These are phyloP conservation scores for Cephalopholis sonnerati DNA, from an alignment of 2,113 vertebrate genomes.

Conservation along the genomic window DNA sequence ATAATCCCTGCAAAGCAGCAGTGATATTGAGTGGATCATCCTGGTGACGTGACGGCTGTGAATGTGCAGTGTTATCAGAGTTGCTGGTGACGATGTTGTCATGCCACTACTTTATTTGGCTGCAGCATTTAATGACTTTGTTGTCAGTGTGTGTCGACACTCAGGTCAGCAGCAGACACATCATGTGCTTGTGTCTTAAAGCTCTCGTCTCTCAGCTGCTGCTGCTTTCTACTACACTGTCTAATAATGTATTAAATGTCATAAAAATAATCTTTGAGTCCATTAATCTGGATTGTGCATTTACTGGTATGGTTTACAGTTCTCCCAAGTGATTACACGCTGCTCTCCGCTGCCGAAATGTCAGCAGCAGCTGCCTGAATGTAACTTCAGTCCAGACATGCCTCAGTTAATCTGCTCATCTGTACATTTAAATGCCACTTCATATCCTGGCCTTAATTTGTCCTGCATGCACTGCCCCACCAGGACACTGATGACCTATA, in stretches of 20 bases:
- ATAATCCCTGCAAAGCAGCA: neutral
- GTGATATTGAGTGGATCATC: neutral
- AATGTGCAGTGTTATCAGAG: neutral
- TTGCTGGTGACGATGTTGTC: slow-evolving; percentile 3
- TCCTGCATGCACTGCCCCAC: slow-evolving; percentile 1
- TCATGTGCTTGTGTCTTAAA: slow-evolving; percentile 1
- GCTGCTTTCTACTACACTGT: slow-evolving; percentile 6
- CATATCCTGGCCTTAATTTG: slow-evolving; percentile 55
- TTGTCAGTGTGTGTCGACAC: slow-evolving; percentile 1
- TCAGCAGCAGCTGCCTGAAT: slow-evolving; percentile 59
- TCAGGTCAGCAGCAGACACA: neutral
- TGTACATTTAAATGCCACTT: slow-evolving; percentile 66
- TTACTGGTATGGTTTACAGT: slow-evolving; percentile 33
- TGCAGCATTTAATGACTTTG: slow-evolving; percentile 21
- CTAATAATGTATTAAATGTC: slow-evolving; percentile 24
- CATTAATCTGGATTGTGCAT: slow-evolving; percentile 52
- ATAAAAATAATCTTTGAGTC: slow-evolving; percentile 33
- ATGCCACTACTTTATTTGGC: neutral
- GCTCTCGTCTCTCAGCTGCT: slow-evolving; percentile 2
- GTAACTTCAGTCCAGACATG: slow-evolving; percentile 47
- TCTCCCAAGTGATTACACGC: slow-evolving; percentile 46
- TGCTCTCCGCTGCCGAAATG: slow-evolving; percentile 52
- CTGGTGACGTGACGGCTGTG: neutral
- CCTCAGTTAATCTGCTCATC: slow-evolving; percentile 71
- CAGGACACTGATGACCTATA: slow-evolving; percentile 54